A percentile compares a stretch with the other conserved stretches of the same genome.
Conservation (phyloP, 1,140 invertebrate genomes). For the Drosophila triauraria region DNA sequence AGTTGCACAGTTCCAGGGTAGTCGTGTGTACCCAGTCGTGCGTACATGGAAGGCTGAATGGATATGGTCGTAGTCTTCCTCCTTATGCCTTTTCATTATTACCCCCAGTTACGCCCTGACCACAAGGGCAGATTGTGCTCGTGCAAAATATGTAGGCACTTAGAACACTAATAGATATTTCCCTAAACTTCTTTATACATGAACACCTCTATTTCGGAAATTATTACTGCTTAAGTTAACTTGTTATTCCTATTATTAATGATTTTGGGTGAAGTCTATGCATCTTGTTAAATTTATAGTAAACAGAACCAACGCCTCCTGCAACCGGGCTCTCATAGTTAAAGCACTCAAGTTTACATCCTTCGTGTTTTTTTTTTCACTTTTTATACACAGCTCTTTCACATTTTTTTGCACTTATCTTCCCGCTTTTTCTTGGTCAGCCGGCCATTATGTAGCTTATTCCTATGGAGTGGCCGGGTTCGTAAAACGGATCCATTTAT, state of each 20-base stretch:
- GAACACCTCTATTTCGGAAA: too few relatives aligned
- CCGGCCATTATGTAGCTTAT: slow-evolving; percentile 10
- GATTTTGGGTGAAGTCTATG: too few relatives aligned
- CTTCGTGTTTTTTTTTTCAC: neutral
- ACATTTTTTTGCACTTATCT: slow-evolving; percentile 6
- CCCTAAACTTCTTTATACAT: too few relatives aligned
- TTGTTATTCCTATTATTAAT: too few relatives aligned
- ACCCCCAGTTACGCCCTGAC: neutral
- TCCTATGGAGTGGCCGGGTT: slow-evolving; percentile 8
- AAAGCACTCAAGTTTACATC: too few relatives aligned
- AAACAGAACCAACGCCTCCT: too few relatives aligned
- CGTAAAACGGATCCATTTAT: slow-evolving; percentile 23
- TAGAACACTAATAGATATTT: too few relatives aligned
- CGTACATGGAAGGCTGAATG: slow-evolving; percentile 19
- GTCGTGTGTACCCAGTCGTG: slow-evolving; percentile 42
- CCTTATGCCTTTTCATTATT: neutral
- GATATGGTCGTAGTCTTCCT: neutral
- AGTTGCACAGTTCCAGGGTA: slow-evolving; percentile 22
- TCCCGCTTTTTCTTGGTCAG: neutral
- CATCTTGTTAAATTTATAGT: too few relatives aligned
- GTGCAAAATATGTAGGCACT: too few relatives aligned
- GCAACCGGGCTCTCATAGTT: too few relatives aligned
- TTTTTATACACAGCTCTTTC: too few relatives aligned
- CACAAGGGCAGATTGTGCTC: neutral
- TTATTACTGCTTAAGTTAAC: too few relatives aligned